A percentile compares a stretch with the other conserved stretches of the same genome.
Conservation (phyloP, 2,113 vertebrate genomes). For the Tachysurus vachellii region DNA sequence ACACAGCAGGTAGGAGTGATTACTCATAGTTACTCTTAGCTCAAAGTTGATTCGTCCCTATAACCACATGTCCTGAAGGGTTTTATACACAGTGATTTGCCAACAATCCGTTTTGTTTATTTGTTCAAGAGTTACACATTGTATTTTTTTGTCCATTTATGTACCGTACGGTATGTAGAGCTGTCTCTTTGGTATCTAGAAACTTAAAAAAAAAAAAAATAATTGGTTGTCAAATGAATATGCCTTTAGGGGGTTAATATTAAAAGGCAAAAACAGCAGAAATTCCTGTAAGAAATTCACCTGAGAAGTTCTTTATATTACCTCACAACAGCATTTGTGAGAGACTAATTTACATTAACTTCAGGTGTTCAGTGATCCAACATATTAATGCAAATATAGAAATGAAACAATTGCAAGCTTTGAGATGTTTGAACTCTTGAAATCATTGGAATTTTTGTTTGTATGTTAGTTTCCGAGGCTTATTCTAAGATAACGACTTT, state of each 20-base stretch:
- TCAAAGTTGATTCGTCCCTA: neutral
- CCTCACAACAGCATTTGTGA: neutral
- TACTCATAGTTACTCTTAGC: neutral
- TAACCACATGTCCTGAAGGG: neutral
- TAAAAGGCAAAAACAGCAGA: neutral
- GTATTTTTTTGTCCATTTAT: neutral
- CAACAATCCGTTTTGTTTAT: too few species aligned
- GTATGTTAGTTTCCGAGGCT: slow-evolving; percentile 51
- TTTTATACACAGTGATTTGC: neutral
- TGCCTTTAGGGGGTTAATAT: too few species aligned
- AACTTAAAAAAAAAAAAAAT: neutral
- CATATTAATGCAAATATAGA: neutral
- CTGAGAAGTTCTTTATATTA: neutral
- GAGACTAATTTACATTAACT: too few species aligned
- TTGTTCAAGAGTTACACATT: too few species aligned
- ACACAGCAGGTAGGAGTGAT: neutral
- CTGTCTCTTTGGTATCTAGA: neutral
- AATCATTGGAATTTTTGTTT: slow-evolving; percentile 55
- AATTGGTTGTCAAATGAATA: neutral
- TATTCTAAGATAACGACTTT: slow-evolving; percentile 67
- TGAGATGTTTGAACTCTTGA: slow-evolving; percentile 39
- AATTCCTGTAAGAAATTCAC: neutral
- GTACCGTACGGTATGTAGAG: neutral
- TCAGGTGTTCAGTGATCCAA: neutral
- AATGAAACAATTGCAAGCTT: neutral